A percentile compares a stretch with the other conserved stretches of the same genome.
phyloP scores from a whole-genome alignment of 2,113 vertebrate species.

The Anhinga anhinga region DNA sequence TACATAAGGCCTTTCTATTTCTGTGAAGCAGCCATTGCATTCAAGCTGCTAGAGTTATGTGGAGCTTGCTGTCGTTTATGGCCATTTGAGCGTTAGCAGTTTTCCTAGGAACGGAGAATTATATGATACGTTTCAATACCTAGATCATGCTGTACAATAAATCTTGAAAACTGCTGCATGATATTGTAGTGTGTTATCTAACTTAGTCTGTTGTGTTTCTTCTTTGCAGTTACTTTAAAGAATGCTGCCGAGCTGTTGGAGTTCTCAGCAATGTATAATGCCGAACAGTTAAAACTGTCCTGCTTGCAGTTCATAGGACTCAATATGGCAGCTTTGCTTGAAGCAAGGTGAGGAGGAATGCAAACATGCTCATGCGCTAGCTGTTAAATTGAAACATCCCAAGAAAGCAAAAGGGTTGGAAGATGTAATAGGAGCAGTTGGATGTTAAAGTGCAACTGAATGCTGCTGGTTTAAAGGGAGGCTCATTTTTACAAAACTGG shows the following conservation, averaged over 20 bases:
- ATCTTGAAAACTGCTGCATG: neutral
- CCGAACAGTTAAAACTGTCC: conserved; percentile 92
- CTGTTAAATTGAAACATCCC: neutral
- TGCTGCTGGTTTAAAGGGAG: neutral
- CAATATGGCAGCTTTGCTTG: conserved; percentile 92
- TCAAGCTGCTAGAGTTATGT: neutral
- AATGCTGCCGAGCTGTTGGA: conserved; percentile 91
- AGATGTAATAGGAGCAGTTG: neutral
- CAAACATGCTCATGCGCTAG: neutral
- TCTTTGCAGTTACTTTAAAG: conserved; percentile 88
- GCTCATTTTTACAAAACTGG: neutral
- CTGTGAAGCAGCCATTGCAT: neutral
- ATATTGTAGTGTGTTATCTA: neutral
- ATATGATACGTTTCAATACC: neutral
- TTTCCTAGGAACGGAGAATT: neutral
- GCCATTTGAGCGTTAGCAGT: neutral
- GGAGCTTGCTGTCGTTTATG: neutral
- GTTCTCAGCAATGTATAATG: conserved; percentile 90
- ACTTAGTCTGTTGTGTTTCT: neutral
- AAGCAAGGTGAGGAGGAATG: conserved; percentile 82
- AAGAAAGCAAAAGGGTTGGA: neutral
- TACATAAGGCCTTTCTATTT: neutral
- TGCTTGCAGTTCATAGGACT: conserved; percentile 93
- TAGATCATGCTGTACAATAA: neutral
- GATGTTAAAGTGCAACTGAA: neutral